A percentile compares a stretch with the other conserved stretches of the same genome.
Evolutionary conservation across 1,140 invertebrate genomes (phyloP).

Genomic region (Rhyzopertha dominica): DNA sequence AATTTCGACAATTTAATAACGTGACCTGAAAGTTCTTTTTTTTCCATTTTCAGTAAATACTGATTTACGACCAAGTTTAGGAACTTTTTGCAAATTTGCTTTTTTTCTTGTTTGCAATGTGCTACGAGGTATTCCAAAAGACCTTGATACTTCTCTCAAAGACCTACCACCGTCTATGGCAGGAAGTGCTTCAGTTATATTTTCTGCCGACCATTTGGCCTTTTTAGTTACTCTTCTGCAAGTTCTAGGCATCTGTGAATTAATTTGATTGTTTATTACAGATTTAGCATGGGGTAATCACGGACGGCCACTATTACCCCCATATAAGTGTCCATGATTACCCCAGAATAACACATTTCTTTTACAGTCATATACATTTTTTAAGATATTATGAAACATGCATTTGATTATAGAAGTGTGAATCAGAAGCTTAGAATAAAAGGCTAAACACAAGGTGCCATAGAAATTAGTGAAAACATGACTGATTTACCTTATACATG

Average conservation of each 20-base stretch:
- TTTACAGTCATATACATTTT: no score
- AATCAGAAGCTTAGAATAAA: no score
- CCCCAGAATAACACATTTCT: no score
- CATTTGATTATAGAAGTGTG: no score
- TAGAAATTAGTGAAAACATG: no score
- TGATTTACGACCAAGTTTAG: slow-evolving; percentile 1
- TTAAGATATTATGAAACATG: no score
- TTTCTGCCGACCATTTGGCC: neutral
- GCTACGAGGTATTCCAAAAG: slow-evolving; percentile 6
- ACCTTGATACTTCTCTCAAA: slow-evolving; percentile 1
- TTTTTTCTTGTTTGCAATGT: slow-evolving; percentile 5
- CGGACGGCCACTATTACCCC: no score
- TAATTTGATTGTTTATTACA: no score
- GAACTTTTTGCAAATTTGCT: neutral
- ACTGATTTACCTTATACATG: no score
- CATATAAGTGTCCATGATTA: no score
- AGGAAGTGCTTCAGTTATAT: slow-evolving; percentile 2
- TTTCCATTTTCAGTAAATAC: slow-evolving; percentile 3
- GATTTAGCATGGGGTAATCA: no score
- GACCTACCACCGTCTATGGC: slow-evolving; percentile 3
- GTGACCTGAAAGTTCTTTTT: slow-evolving; percentile 7
- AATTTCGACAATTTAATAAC: slow-evolving; percentile 9
- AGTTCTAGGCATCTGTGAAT: slow-evolving; percentile 3
- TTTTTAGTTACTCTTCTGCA: slow-evolving; percentile 7
- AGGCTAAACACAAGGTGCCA: no score